A percentile compares a stretch with the other conserved stretches of the same genome.
Evolutionary conservation across 1,140 invertebrate genomes (phyloP).

Genomic region (Hirudo medicinalis): DNA sequence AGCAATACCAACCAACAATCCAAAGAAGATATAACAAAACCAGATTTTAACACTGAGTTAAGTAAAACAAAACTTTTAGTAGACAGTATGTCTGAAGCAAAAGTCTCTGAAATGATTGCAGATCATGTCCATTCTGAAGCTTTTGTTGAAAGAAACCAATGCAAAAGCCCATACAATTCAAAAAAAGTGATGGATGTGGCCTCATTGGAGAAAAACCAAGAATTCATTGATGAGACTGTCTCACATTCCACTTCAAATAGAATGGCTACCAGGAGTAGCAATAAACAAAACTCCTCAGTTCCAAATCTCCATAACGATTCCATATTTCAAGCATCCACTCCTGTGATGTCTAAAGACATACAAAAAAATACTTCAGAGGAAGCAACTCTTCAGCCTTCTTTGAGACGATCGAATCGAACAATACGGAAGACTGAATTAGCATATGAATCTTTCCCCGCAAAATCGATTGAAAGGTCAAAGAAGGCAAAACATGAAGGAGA

Average conservation of each 20-base stretch:
- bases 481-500: background rate
- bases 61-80: too few species aligned
- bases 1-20: too few species aligned
- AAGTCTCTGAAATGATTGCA: too few species aligned
- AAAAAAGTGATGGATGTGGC: background rate
- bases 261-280: slow-evolving; percentile 10
- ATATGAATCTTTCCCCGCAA: background rate
- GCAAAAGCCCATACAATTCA: too few species aligned
- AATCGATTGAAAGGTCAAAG: background rate
- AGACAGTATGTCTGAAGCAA: too few species aligned
- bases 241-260: background rate
- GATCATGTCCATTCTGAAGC: too few species aligned
- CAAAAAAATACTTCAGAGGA: background rate
- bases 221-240: background rate
- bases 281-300: background rate
- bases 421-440: slow-evolving; percentile 2
- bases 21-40: too few species aligned
- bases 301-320: background rate
- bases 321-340: background rate
- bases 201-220: background rate
- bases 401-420: slow-evolving; percentile 1
- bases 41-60: too few species aligned
- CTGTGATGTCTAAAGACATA: background rate
- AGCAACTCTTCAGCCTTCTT: too few species aligned
- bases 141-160: too few species aligned